phyloP scores from a whole-genome alignment of 2,888 invertebrate genomes.

The Schrankia costaestrigalis region DNA sequence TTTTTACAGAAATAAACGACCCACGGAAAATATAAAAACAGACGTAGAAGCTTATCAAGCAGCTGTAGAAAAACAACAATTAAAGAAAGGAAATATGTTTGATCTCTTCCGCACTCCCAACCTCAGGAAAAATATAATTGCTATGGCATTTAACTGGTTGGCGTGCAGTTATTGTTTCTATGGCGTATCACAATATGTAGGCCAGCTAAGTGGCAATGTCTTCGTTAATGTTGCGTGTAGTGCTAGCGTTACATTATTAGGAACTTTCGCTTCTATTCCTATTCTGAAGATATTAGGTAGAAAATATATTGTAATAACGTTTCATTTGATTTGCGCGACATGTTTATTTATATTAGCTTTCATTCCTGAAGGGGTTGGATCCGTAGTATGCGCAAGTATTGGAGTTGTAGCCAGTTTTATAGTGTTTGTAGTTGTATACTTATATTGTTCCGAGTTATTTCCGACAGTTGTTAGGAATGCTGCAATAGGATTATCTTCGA shows the following conservation, averaged over 20 bases:
- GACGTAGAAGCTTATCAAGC: conserved; percentile 62
- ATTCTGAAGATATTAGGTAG: conserved; percentile 84
- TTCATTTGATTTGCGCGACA: conserved; percentile 81
- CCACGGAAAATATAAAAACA: conserved; percentile 64
- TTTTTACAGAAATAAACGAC: conserved; percentile 69
- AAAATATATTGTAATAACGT: conserved; percentile 82
- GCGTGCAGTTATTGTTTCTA: conserved; percentile 89
- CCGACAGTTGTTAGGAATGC: conserved; percentile 94
- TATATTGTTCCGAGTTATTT: conserved; percentile 92
- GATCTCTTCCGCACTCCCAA: conserved; percentile 88
- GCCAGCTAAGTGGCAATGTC: conserved; percentile 88
- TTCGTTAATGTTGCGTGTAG: conserved; percentile 91
- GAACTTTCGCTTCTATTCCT: conserved; percentile 83
- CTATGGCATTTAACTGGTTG: conserved; percentile 89
- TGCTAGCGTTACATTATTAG: conserved; percentile 82
- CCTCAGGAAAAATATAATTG: conserved; percentile 85
- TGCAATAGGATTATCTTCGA: conserved; percentile 93
- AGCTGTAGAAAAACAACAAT: conserved; percentile 45
- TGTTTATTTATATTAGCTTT: conserved; percentile 82
- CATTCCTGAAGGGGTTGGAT: conserved; percentile 61
- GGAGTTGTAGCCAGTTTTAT: conserved; percentile 91
- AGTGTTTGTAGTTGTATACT: conserved; percentile 91
- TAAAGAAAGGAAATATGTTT: conserved; percentile 77
- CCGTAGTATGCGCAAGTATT: conserved; percentile 83
- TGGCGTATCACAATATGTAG: conserved; percentile 91